Conservation (phyloP, 1,140 invertebrate species). For the Oryctes rhinoceros region DNA sequence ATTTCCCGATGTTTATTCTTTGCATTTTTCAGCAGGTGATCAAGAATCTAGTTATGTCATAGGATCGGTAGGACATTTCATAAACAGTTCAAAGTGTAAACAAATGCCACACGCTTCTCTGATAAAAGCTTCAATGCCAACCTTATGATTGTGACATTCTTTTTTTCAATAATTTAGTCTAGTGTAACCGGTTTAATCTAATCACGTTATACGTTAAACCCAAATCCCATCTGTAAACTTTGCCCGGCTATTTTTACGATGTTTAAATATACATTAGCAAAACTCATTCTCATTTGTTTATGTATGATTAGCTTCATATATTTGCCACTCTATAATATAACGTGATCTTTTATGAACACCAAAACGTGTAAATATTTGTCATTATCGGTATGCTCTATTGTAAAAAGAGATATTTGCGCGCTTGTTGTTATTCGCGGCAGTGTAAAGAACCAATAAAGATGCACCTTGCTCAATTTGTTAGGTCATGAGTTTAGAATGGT, state of each 20-base stretch:
- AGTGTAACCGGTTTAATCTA: constrained; percentile 6
- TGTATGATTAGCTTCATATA: background rate
- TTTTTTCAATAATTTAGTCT: background rate
- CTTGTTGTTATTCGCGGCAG: background rate
- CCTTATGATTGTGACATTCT: background rate
- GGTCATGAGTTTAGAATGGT: background rate
- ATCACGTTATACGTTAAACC: background rate
- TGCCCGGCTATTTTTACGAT: background rate
- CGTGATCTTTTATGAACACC: background rate
- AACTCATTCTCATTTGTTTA: too few relatives aligned
- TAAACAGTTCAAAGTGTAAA: background rate
- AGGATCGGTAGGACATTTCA: background rate
- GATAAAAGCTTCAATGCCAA: background rate
- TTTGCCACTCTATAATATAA: background rate
- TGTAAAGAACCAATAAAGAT: background rate
- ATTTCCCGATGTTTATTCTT: background rate
- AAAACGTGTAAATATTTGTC: background rate
- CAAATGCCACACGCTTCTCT: background rate
- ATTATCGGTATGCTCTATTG: background rate
- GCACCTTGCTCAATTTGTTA: background rate
- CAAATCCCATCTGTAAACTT: background rate
- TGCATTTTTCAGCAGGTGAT: background rate
- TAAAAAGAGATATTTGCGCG: background rate
- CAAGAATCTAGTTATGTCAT: background rate
- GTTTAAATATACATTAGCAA: background rate